Base-by-base conservation (phyloP, 1,140 invertebrate genomes). In the Drosophila sp. region DNA sequence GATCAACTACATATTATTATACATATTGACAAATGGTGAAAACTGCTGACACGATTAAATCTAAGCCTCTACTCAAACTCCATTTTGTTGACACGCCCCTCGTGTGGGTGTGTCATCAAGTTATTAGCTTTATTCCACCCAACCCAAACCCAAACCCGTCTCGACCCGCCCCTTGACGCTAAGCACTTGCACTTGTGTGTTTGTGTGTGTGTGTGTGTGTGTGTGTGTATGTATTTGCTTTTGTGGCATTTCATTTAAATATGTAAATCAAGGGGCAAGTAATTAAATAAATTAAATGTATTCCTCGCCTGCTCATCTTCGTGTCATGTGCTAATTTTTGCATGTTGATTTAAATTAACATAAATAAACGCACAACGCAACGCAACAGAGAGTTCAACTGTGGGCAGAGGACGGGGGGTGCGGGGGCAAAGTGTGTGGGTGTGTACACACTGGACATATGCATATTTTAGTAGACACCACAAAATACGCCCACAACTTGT, bases 341-440 rank as follows among this genome's bases (percentile, higher is more conserved):
- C 74, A 77, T 77, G 74, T 77, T 77, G 74, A 77, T 77, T 77
- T 76, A 77, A 77, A 77, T 77, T 77, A 77, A 77, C 74, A 77
- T 77, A 77, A 77, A 77, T 77, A 77, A 77, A 77, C 74, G 74
- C 70, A 70, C 66, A 73, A 50, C 23, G 25, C 44, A 75, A 72
- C 8, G 10, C 72, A 75, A 75, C 58, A 63, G 66, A 74, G 67
- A 63, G 73, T 47, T 57, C 66, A 55, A 75, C 65, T 60, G 72
- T 30, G 41, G 27, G 61, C 25, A 25, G 23, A 30, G 40, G 8
- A 5, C 4, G 10, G n/a, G 6, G 38, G 6, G 17, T 38, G 35
- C 10, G 10, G 8, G 33, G 29, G 63, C 32, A 56, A 40, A 10
- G 6, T 60, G 54, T 72, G 33, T 75, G 58, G 64, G 41, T 60